A percentile compares a stretch with the other conserved stretches of the same genome.
Conservation (phyloP, 2,113 vertebrate species). For the Prietella phreatophila region DNA sequence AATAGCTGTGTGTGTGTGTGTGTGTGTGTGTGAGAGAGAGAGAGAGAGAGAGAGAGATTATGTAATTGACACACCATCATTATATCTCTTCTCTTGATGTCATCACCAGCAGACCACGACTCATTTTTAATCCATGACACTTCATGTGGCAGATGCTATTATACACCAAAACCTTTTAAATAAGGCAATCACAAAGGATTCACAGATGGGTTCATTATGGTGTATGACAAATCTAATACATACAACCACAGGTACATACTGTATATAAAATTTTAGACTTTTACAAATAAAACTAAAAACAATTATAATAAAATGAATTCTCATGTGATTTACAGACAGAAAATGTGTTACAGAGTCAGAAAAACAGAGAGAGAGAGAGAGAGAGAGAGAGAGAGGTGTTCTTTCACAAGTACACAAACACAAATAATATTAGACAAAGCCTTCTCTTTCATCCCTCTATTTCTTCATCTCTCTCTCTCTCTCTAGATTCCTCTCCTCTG, state of each 20-base stretch:
- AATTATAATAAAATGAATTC: not conserved
- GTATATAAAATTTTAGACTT: not conserved
- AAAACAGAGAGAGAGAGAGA: not conserved
- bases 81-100: conserved; percentile 25
- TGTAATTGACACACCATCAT: conserved; percentile 38
- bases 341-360: not conserved
- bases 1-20: not conserved
- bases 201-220: not conserved
- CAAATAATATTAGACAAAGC: conserved; percentile 63
- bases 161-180: not conserved
- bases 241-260: not conserved
- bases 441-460: conserved; percentile 60
- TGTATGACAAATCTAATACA: not conserved
- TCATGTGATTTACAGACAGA: not conserved
- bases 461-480: conserved; percentile 62
- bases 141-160: conserved; percentile 7
- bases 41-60: not conserved
- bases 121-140: conserved; percentile 11
- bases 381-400: conserved; percentile 44
- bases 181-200: not conserved
- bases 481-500: conserved; percentile 69
- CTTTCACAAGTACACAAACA: conserved; percentile 56
- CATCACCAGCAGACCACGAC: not conserved
- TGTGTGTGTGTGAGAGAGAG: not conserved
- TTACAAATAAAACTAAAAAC: no score